Evolutionary conservation across 2,797 vertebrate species (phyloP).

Genomic region (Crax fasciolata): DNA sequence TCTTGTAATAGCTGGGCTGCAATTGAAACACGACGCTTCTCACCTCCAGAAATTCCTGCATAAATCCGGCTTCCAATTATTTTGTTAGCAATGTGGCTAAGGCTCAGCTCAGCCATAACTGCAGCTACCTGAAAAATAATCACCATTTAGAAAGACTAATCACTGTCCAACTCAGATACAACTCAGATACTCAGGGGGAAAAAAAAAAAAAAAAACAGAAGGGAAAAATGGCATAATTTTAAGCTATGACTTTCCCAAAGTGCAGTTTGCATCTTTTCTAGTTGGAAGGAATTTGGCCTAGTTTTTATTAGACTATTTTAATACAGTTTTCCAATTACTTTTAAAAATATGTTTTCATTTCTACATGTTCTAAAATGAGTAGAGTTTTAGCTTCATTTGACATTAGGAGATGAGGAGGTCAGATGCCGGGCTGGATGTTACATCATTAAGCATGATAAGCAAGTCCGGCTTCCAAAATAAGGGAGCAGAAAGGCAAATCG

Average conservation of each 20-base stretch:
- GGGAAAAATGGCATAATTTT: fast-evolving
- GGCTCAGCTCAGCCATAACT: slow-evolving; percentile 92
- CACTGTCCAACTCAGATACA: neutral
- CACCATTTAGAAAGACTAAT: neutral
- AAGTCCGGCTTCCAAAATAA: neutral
- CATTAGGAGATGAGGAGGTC: neutral
- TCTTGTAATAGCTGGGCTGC: slow-evolving; percentile 95
- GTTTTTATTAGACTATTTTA: neutral
- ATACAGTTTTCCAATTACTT: neutral
- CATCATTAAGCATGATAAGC: neutral
- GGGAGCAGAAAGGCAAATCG: neutral
- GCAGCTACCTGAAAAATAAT: slow-evolving; percentile 87
- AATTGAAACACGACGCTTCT: slow-evolving; percentile 94
- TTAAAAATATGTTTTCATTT: neutral
- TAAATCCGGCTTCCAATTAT: slow-evolving; percentile 90
- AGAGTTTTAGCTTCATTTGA: neutral
- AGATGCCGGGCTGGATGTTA: neutral
- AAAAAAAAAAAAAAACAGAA: neutral
- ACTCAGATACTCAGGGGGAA: fast-evolving
- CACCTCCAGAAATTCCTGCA: slow-evolving; percentile 92
- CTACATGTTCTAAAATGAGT: neutral
- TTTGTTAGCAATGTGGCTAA: slow-evolving; percentile 90
- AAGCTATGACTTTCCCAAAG: neutral
- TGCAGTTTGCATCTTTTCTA: neutral
- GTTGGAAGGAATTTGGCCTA: neutral